Base-by-base conservation (phyloP, 2,797 vertebrate species). In the Adrianichthys oophorus region DNA sequence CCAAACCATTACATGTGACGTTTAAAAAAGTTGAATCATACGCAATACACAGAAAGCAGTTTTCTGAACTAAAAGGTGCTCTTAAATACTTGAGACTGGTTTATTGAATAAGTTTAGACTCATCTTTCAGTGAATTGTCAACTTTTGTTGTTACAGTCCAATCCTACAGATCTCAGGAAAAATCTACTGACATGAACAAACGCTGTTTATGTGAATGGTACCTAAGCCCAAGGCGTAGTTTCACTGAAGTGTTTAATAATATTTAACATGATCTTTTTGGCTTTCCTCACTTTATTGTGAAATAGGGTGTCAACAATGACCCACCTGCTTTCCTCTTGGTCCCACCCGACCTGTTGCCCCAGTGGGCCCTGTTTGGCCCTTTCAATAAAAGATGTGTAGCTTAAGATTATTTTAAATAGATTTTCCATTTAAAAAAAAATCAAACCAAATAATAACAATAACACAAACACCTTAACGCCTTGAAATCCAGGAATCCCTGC, bases 381-480 rank as follows among this genome's bases (percentile, higher is more conserved):
- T 57, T 52, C 81, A 70, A 78, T 15, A 56, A 74, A 67, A 17
- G 23, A 69, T 19, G n/a, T 57, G 64, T 32, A 29, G 41, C 68
- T 67, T 24, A 41, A 10, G 57, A 69, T 74, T n/a, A 32, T 41
- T 59, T 66, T 53, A n/a, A 10, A 7, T 19, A 19, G 2, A 21
- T 21, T 21, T 21, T 21, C 2, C 2, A 1, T 23, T 7, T 5
- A 6, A 19, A 46, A 15, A 67, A 42, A 18, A 41, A 50, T 59
- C 56, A n/a, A 48, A 40, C 10, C 59, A 10, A 13, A 5, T 53
- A 1, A 55, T 56, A 48, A 15, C 16, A 46, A 43, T 16, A 46
- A 57, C 19, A 21, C 23, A 19, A 58, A 71, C 91, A 94, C 92
- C 90, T 94, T 94, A n/a, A 94, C 86, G 84, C 91, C 92, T 80